These are phyloP conservation scores for Ellobius talpinus DNA, from an alignment of 2,113 vertebrate species.

Conservation along the genomic window DNA sequence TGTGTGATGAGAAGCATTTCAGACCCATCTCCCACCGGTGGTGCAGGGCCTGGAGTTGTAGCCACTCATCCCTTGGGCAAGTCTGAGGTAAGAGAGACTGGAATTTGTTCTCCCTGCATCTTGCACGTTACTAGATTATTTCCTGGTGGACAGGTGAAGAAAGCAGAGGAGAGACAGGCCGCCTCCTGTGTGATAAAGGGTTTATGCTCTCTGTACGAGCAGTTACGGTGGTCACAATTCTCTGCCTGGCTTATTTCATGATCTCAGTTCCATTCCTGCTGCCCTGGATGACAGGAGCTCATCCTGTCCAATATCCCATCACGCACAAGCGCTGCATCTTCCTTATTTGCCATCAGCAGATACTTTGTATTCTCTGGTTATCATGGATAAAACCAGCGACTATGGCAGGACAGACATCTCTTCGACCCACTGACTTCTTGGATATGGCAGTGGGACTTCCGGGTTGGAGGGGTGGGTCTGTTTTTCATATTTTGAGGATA, in stretches of 20 bases:
- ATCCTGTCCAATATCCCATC: neutral
- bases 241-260: neutral
- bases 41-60: neutral
- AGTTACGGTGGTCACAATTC: neutral
- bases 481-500: neutral
- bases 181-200: neutral
- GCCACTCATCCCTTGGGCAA: neutral
- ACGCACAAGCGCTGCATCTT: rapidly evolving
- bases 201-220: neutral
- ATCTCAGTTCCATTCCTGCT: neutral
- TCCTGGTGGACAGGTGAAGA: neutral
- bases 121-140: neutral
- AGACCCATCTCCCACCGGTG: neutral
- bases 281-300: too few relatives aligned
- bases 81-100: neutral
- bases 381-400: too few relatives aligned
- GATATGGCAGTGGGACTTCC: neutral
- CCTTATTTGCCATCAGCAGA: too few relatives aligned
- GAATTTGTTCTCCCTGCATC: neutral
- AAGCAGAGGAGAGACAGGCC: too few relatives aligned
- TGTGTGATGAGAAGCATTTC: conserved; percentile 20
- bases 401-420: neutral
- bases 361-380: neutral
- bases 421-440: neutral
- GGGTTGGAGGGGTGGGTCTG: neutral